Evolutionary conservation across 2,888 invertebrate genomes (phyloP).

Genomic region (Ornithoptera priamus): DNA sequence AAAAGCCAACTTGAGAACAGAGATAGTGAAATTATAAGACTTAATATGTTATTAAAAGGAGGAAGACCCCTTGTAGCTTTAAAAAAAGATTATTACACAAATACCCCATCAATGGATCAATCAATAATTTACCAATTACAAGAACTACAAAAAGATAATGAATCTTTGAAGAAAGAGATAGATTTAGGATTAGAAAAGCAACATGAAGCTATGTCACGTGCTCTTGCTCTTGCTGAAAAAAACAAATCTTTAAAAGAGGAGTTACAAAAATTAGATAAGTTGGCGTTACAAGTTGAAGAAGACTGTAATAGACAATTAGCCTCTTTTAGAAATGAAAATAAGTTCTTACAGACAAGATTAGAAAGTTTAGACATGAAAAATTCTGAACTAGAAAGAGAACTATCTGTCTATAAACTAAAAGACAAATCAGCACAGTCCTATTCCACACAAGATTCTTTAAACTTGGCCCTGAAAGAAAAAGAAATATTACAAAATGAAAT

Average conservation of each 20-base stretch:
- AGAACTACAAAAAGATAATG: slow-evolving; percentile 80
- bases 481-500: slow-evolving; percentile 68
- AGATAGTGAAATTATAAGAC: slow-evolving; percentile 85
- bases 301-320: slow-evolving; percentile 86
- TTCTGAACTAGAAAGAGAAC: slow-evolving; percentile 79
- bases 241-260: slow-evolving; percentile 86
- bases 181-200: slow-evolving; percentile 83
- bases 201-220: slow-evolving; percentile 90
- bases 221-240: slow-evolving; percentile 85
- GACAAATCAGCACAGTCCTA: slow-evolving; percentile 42
- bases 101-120: slow-evolving; percentile 76
- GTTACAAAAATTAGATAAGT: slow-evolving; percentile 85
- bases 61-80: slow-evolving; percentile 84
- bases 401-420: slow-evolving; percentile 60
- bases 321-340: slow-evolving; percentile 81
- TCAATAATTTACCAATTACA: slow-evolving; percentile 77
- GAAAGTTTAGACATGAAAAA: slow-evolving; percentile 67
- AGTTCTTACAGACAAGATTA: slow-evolving; percentile 77
- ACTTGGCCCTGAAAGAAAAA: slow-evolving; percentile 58
- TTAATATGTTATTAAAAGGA: slow-evolving; percentile 85
- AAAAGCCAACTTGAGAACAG: slow-evolving; percentile 72
- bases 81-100: slow-evolving; percentile 83
- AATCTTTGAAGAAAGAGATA: slow-evolving; percentile 68
- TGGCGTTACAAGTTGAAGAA: slow-evolving; percentile 87
- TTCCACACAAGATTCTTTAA: slow-evolving; percentile 50